Evolutionary conservation across 2,888 invertebrate genomes (phyloP), one percentile per base, ranked within the genome.

Genomic region (Diloba caeruleocephala): DNA sequence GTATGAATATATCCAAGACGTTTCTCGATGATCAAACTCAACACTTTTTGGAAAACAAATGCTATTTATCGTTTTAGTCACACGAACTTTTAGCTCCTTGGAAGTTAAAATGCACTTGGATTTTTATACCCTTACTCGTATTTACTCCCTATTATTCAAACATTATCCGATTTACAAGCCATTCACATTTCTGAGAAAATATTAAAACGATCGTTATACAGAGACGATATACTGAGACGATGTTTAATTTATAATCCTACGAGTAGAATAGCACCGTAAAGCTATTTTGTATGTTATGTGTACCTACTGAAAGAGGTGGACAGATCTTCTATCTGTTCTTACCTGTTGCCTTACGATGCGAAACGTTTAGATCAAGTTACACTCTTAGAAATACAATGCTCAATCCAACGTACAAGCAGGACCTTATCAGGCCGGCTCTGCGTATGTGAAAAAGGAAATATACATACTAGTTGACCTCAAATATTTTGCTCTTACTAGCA

Each of bases 391-490:
- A 65, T 52, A n/a, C 29, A 37, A 46, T 55, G 37, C 44, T 49
- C 28, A 49, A 37, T 39, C 38, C 9, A 36, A 52, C 37, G 23
- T 51, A n/a, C 26, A 51, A 49, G 38, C 66, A 69, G 62, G 62
- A 69, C 45, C 48, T 57, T 48, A 45, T 48, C 52, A 69, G 42
- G 32, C 26, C 33, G 13, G 42, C 42, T 32, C 3, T 21, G 12
- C 14, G 23, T 31, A 41, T 44, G 10, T 46, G 48, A 50, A 58
- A 68, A 38, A 59, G 43, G 68, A 55, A 55, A 60, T 49, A 26
- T 7, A 50, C 51, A 46, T 48, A 52, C 49, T 13, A 15, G 68
- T 59, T 60, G 68, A 68, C 66, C 66, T 67, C 45, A 68, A 52
- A 59, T 43, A 43, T 28, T 45, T 44, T 38, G 10, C 64, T 59